Evolutionary conservation across 2,113 vertebrate species (phyloP).

Genomic region (Candoia aspera): DNA sequence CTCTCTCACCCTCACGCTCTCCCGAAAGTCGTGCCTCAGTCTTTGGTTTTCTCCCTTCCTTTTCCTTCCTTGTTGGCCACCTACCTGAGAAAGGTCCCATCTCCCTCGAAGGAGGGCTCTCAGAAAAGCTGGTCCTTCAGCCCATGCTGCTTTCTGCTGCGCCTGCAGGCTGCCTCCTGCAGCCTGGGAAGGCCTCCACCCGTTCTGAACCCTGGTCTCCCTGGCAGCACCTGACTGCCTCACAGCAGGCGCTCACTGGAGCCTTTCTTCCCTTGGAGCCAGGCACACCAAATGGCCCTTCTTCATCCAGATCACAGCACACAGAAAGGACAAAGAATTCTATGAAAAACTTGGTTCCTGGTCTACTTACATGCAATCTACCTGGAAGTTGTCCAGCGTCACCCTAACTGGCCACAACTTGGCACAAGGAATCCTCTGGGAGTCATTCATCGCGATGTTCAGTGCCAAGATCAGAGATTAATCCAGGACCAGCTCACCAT

Average conservation of each 20-base stretch:
- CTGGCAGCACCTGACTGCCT: neutral
- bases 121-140: neutral
- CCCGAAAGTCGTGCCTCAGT: no score
- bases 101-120: neutral
- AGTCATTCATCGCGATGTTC: neutral
- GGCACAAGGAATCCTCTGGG: no score
- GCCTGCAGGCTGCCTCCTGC: neutral
- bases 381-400: neutral
- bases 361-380: neutral
- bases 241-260: neutral
- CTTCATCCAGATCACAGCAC: neutral
- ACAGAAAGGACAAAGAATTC: neutral
- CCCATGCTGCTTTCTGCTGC: neutral
- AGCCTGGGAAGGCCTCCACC: neutral
- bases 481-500: neutral
- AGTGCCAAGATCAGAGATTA: neutral
- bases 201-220: neutral
- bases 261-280: no score
- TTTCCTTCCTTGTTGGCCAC: neutral
- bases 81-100: no score
- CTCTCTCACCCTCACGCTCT: no score
- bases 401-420: neutral
- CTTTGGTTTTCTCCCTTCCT: neutral
- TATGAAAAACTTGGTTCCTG: neutral
- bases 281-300: neutral